Evolutionary conservation across 2,888 invertebrate genomes (phyloP).

Genomic region (Unio pictorum): DNA sequence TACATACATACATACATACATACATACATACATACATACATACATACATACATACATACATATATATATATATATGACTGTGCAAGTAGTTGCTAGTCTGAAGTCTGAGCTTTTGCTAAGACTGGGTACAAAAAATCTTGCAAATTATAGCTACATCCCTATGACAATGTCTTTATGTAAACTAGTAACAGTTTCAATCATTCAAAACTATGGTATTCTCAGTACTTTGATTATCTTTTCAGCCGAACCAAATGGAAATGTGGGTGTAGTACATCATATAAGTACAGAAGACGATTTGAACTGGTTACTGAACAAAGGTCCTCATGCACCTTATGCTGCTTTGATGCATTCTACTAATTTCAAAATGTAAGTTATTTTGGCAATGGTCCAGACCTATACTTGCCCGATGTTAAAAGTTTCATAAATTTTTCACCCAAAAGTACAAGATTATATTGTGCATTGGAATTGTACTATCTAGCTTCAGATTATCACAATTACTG

Average conservation of each 20-base stretch:
- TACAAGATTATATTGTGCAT: background rate
- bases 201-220: background rate
- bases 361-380: slow-evolving; percentile 39
- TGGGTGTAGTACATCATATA: slow-evolving; percentile 87
- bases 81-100: too few relatives aligned
- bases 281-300: slow-evolving; percentile 79
- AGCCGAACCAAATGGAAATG: slow-evolving; percentile 85
- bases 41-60: too few relatives aligned
- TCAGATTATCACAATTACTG: too few relatives aligned
- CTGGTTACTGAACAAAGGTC: slow-evolving; percentile 81
- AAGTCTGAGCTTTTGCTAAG: too few relatives aligned
- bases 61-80: too few relatives aligned
- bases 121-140: too few relatives aligned
- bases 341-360: slow-evolving; percentile 71
- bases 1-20: too few relatives aligned
- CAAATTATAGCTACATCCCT: too few relatives aligned
- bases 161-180: background rate
- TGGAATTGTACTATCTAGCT: background rate
- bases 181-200: background rate
- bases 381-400: background rate
- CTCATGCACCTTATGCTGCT: slow-evolving; percentile 86
- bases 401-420: slow-evolving; percentile 1
- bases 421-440: background rate
- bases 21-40: too few relatives aligned
- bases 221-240: slow-evolving; percentile 50